Base-by-base conservation (phyloP, 2,113 vertebrate species). In the Setophaga kirtlandii region DNA sequence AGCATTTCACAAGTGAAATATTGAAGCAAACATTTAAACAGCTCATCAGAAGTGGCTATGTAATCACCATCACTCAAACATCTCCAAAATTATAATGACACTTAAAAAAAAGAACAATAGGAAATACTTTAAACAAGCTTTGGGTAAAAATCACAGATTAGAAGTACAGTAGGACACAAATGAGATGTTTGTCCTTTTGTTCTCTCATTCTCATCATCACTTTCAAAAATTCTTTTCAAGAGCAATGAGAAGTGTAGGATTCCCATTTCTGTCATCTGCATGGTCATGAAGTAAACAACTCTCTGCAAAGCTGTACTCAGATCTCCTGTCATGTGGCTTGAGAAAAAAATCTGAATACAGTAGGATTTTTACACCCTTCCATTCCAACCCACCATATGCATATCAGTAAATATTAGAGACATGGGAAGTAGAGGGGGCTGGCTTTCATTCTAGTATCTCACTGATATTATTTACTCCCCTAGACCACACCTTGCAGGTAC, bases 331-430 rank as follows among this genome's bases (percentile, higher is more conserved):
- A 27, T 0, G 7, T 14, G 35, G 15, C 14, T 77, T 64, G 14
- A 46, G 27, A 47, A 60, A 9, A 5, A 5, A 35, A 19, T 39
- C 35, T 37, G 33, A 77, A 73, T 12, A 33, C 1, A 16, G 5
- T 1, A 52, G 15, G 8, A 47, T n/a, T 73, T 80, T 91, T 41
- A 49, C 27, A 83, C 0, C 1, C 23, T 80, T n/a, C 28, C 19
- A 23, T 62, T 68, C 53, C 25, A 63, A 15, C 0, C 3, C n/a
- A 65, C 12, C 27, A 27, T 4, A 63, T 0, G 3, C 10, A 60
- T 6, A 3, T 31, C 85, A 82, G 4, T 22, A 70, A 39, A 7
- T 18, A 15, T 68, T 76, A 33, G 11, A 28, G 58, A 42, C 67
- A 64, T 73, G 27, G 23, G 30, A 90, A 88, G 18, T 15, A 50